Conservation (phyloP, 1,140 invertebrate species). For the Uloborus diversus region DNA sequence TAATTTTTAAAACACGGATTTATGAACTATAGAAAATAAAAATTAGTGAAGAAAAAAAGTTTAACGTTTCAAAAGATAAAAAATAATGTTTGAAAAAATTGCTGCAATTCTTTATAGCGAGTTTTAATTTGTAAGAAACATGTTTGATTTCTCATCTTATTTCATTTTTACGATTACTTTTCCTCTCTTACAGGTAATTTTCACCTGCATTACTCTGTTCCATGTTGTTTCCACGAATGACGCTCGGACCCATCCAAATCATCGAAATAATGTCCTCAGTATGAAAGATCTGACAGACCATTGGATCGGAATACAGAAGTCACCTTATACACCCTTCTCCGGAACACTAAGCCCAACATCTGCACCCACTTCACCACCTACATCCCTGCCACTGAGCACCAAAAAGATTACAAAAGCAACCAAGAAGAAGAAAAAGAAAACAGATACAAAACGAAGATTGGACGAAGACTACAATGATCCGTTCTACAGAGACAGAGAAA, state of each 20-base stretch:
- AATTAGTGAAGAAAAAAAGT: background rate
- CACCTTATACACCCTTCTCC: conserved; percentile 21
- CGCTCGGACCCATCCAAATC: conserved; percentile 16
- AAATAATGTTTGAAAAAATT: background rate
- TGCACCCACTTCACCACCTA: background rate
- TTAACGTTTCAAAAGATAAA: background rate
- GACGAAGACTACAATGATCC: background rate
- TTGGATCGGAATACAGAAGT: conserved; percentile 44
- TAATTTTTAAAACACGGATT: background rate
- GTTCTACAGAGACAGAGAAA: background rate
- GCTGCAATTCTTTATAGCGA: background rate
- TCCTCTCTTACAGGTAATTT: background rate
- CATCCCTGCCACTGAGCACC: background rate
- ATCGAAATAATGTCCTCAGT: conserved; percentile 6
- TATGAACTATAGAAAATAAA: background rate
- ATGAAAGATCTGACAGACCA: conserved; percentile 13
- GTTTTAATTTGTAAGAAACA: background rate
- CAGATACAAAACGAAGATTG: background rate
- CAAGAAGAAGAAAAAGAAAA: background rate
- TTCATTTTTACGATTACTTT: background rate
- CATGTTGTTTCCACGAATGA: background rate
- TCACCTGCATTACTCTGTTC: background rate
- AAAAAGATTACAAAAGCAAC: background rate
- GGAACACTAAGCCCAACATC: background rate
- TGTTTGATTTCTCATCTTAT: background rate